Evolutionary conservation across 2,888 invertebrate genomes (phyloP).

Genomic region (Orthosia gracilis): DNA sequence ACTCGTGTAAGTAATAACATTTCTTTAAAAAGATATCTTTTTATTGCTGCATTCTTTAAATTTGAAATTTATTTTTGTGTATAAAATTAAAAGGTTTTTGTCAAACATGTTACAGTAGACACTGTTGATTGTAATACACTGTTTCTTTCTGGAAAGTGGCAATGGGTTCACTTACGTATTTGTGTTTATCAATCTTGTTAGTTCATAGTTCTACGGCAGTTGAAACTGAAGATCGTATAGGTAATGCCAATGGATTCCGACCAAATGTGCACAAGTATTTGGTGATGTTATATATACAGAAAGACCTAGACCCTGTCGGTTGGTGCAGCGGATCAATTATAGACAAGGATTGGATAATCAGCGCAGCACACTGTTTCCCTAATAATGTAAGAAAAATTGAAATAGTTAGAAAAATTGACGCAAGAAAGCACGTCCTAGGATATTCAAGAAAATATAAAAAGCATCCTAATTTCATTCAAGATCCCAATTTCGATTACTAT

Average conservation of each 20-base stretch:
- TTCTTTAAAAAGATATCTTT: background rate
- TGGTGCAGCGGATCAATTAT: conserved; percentile 34
- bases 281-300: background rate
- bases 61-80: background rate
- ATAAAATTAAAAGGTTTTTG: background rate
- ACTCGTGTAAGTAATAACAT: conserved; percentile 14
- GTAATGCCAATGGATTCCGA: background rate
- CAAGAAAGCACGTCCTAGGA: background rate
- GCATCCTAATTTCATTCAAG: background rate
- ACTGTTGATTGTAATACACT: too few species aligned
- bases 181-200: conserved; percentile 21
- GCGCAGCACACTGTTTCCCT: conserved; percentile 20
- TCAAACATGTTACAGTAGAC: background rate
- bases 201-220: background rate
- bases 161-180: conserved; percentile 17
- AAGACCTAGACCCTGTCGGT: too few species aligned
- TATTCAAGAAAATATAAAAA: background rate
- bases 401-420: background rate
- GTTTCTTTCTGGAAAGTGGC: background rate
- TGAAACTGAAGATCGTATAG: conserved; percentile 4
- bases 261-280: conserved; percentile 11
- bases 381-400: background rate
- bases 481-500: rapidly evolving
- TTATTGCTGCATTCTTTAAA: conserved; percentile 4
- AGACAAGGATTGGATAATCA: conserved; percentile 26